Evolutionary conservation across 1,140 invertebrate genomes (phyloP), one percentile per base, ranked within the genome.

Genomic region (Uloborus diversus): DNA sequence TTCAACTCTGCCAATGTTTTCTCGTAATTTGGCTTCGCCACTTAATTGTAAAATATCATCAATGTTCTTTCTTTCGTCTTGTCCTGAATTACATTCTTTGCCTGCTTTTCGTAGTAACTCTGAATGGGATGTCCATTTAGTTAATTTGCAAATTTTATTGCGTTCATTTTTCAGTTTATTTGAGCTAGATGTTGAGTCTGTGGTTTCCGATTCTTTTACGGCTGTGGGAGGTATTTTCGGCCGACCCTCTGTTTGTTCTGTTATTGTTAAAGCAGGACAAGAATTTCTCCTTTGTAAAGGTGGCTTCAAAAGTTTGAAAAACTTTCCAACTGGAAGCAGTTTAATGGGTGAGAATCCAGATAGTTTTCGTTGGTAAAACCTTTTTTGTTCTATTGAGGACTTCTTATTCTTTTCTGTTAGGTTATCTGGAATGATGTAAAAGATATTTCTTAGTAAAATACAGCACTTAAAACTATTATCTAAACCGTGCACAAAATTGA

Each of bases 71-170:
- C n/a, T n/a, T n/a, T n/a, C n/a, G n/a, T n/a, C n/a, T n/a, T n/a
- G n/a, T n/a, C n/a, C n/a, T 47, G 17, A 9, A 47, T 47, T 17
- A 9, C 17, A 47, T 47, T 9, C 37, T 47, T 17, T 47, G 37
- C n/a, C n/a, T 33, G 17, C 59, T 33, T 17, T 1, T 20, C 28
- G 28, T 33, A n/a, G 59, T 17, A 62, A 32, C 23, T 76, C 73
- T 25, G 42, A 53, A 66, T 76, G 73, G 28, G 73, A 76, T 5
- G 49, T 65, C 73, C 73, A 76, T 30, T 76, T 76, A 23, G 73
- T 76, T 1, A 76, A 28, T 13, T 62, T 28, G 3, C 61, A 65
- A 28, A 20, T 76, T 28, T 27, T 9, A 11, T 66, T 66, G 2
- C 57, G 57, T 51, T 56, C 25, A 17, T 33, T 62, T 25, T 61